Conservation (phyloP, 2,113 vertebrate genomes). For the Sardina pilchardus region DNA sequence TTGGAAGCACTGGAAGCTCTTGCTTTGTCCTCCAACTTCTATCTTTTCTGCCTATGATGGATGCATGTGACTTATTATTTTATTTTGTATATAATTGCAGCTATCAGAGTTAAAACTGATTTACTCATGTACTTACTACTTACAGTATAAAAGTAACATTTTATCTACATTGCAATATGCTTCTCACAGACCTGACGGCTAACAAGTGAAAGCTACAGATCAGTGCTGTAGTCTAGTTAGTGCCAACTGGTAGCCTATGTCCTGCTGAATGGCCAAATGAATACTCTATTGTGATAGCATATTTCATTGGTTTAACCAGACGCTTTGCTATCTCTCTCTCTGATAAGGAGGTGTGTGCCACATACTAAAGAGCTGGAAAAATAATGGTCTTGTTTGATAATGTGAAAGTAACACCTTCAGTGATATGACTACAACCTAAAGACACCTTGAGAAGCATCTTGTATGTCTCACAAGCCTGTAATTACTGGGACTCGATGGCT, state of each 20-base stretch:
- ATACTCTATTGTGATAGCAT: not conserved
- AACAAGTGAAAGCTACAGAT: not conserved
- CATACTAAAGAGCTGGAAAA: not conserved
- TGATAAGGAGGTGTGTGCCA: not conserved
- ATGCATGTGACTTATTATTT: not conserved
- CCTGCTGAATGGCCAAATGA: not conserved
- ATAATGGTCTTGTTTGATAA: not conserved
- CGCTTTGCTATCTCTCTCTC: not conserved
- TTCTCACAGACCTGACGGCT: not conserved
- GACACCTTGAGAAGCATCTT: not conserved
- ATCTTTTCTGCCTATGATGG: not conserved
- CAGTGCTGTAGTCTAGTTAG: too few species aligned
- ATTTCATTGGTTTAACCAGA: not conserved
- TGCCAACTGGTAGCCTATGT: not conserved
- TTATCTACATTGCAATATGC: not conserved
- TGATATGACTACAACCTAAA: not conserved
- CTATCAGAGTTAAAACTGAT: not conserved
- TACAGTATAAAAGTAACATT: not conserved
- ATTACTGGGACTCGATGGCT: not conserved
- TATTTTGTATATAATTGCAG: not conserved
- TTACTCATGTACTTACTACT: not conserved
- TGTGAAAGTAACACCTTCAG: not conserved
- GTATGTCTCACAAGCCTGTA: not conserved
- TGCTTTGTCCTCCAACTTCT: not conserved
- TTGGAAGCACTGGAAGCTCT: too few species aligned